Base-by-base conservation (phyloP, 2,113 vertebrate genomes). In the Pachycephala philippinensis region DNA sequence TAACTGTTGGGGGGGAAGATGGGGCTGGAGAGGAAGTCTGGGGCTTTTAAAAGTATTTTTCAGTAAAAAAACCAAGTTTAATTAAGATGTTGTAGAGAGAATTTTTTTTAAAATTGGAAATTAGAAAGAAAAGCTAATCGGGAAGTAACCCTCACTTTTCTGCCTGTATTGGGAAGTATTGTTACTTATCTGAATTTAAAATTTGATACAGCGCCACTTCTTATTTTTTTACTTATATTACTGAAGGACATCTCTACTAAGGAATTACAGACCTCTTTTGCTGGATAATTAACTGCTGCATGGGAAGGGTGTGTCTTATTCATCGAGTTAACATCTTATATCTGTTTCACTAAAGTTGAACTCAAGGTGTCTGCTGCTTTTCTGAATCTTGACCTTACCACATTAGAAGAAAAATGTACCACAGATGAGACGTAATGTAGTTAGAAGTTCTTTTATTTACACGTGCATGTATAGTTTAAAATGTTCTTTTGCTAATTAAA, bases 391-490 rank as follows among this genome's bases (percentile, higher is more conserved):
- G 42, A 11, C 3, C 14, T 30, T 61, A 27, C 9, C 21, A 42
- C 18, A 15, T 63, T 15, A 84, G 33, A 87, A 75, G 30, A 26
- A 13, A 74, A 74, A 74, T 3, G 9, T 31, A 49, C 4, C 9
- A 11, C 20, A 87, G 19, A 74, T 31, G 5, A 87, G 63, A 78
- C 3, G 5, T 15, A 65, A 13, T 45, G 20, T 27, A 65, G 13
- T 56, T 40, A 24, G 12, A 75, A 30, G 22, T 35, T 28, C 45
- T 63, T 74, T 56, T 42, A 81, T 60, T 64, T 56, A 23, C 27
- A n/a, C 0, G 1, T 35, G 35, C 12, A 13, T 11, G 2, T 44
- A 42, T 30, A 22, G 9, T 33, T 75, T 72, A 53, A 52, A 84
- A 56, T 49, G 2, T 28, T 53, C 6, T 60, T 75, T 42, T 54